These are phyloP conservation scores for Troides helena DNA, from an alignment of 2,888 invertebrate species.

Conservation along the genomic window DNA sequence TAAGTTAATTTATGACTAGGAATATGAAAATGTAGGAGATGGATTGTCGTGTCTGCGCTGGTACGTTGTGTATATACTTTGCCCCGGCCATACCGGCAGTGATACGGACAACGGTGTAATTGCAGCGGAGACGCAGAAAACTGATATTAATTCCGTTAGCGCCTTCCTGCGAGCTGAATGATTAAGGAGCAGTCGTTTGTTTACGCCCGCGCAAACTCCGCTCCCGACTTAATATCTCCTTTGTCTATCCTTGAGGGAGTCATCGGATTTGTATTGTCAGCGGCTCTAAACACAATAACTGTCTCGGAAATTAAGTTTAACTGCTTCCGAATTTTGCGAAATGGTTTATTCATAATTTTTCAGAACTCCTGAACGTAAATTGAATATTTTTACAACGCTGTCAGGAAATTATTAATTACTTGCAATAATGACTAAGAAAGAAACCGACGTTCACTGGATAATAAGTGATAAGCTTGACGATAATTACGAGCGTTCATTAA, in stretches of 20 bases:
- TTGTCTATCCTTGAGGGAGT: slow-evolving; percentile 49
- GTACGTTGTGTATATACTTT: slow-evolving; percentile 27
- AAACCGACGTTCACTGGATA: no score
- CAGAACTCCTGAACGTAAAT: neutral
- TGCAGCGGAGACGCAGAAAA: slow-evolving; percentile 69
- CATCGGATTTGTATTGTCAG: slow-evolving; percentile 38
- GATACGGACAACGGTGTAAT: slow-evolving; percentile 72
- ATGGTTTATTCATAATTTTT: neutral
- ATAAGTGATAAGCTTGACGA: no score
- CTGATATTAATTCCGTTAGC: slow-evolving; percentile 58
- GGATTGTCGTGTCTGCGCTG: slow-evolving; percentile 3
- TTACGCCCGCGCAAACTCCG: slow-evolving; percentile 36
- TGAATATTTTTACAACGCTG: neutral
- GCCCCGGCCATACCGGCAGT: slow-evolving; percentile 45
- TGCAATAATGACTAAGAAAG: neutral
- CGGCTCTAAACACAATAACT: slow-evolving; percentile 5
- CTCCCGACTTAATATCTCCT: slow-evolving; percentile 51
- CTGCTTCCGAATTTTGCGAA: slow-evolving; percentile 7
- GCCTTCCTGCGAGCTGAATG: slow-evolving; percentile 38
- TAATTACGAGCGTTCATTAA: no score
- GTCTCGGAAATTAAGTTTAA: slow-evolving; percentile 8
- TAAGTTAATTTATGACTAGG: no score
- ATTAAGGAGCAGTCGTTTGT: slow-evolving; percentile 42
- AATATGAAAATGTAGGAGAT: no score
- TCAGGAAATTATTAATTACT: neutral